A percentile compares a stretch with the other conserved stretches of the same genome.
These are phyloP conservation scores for Plagodis pulveraria DNA, from an alignment of 2,888 invertebrate species.

Conservation along the genomic window DNA sequence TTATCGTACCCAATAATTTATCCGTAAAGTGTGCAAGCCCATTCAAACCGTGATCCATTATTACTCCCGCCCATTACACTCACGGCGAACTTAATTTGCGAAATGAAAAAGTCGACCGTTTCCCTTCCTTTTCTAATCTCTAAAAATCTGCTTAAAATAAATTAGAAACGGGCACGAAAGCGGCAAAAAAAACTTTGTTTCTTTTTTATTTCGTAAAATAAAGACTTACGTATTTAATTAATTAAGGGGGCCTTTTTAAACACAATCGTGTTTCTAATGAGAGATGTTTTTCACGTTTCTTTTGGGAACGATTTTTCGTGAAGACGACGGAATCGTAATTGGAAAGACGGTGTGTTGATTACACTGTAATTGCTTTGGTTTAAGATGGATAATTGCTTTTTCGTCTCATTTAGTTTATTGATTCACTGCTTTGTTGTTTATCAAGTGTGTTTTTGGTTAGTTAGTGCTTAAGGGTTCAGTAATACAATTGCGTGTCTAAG, in stretches of 20 bases:
- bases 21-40: conserved; percentile 22
- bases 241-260: conserved; percentile 57
- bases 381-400: conserved; percentile 36
- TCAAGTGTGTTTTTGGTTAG: conserved; percentile 20
- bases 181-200: conserved; percentile 49
- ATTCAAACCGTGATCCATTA: conserved; percentile 31
- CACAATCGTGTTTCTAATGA: conserved; percentile 61
- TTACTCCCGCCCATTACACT: conserved; percentile 31
- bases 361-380: conserved; percentile 39
- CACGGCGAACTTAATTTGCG: conserved; percentile 41
- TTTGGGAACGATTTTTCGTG: conserved; percentile 33
- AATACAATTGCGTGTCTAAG: no score
- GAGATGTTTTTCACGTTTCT: conserved; percentile 48
- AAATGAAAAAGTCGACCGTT: conserved; percentile 49
- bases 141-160: conserved; percentile 60
- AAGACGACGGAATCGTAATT: conserved; percentile 48
- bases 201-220: conserved; percentile 55
- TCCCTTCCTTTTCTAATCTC: conserved; percentile 54
- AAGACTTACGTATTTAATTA: conserved; percentile 63
- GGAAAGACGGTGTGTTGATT: conserved; percentile 41
- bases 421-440: conserved; percentile 35
- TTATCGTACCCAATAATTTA: conserved; percentile 20
- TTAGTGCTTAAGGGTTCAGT: not conserved
- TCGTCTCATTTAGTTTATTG: conserved; percentile 34
- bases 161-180: conserved; percentile 50